Base-by-base conservation (phyloP, 92 coral and sea anemone genomes). In the Pocillopora grandis region DNA sequence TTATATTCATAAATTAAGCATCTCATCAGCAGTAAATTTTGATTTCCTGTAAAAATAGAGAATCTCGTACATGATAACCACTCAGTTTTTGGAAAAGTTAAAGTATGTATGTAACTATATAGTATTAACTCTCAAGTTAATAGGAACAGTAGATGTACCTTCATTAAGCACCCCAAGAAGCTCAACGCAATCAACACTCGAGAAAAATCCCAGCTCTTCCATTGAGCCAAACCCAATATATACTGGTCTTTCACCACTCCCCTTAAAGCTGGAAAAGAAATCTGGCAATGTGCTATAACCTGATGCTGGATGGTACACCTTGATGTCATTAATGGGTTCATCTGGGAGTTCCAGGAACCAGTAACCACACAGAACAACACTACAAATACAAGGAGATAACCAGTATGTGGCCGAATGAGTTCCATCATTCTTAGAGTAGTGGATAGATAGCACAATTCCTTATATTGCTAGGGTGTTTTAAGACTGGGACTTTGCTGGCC, bases 171-270 rank as follows among this genome's bases (percentile, higher is more conserved):
- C 81, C 18, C 95, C 91, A 49, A 94, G 84, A 58, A 94, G 88
- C 70, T 94, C 95, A 13, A 94, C 95, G 83, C 89, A 82, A 71
- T 94, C 98, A 69, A 94, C 80, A 82, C 98, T 94, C 16, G 93
- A 88, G 87, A 94, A 94, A 71, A 89, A 92, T 8, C 98, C 98
- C 58, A 94, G 79, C 84, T 94, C 95, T 71, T 94, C 98, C 98
- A 94, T 94, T 9, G 98, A 94, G 13, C 98, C 98, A 87, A 94
- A 94, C 19, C 93, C 91, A 86, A 94, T 94, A 76, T 92, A 94
- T 84, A 94, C 82, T 63, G 95, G 98, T 37, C 78, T 84, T 19
- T 94, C 88, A 49, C 90, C 84, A 59, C 72, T 76, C 58, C 81
- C 76, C 36, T 79, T 71, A 18, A 92, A 79, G 66, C 72, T 77